A percentile compares a stretch with the other conserved stretches of the same genome.
phyloP scores from a whole-genome alignment of 2,888 invertebrate species.

The Parnassius orleans region DNA sequence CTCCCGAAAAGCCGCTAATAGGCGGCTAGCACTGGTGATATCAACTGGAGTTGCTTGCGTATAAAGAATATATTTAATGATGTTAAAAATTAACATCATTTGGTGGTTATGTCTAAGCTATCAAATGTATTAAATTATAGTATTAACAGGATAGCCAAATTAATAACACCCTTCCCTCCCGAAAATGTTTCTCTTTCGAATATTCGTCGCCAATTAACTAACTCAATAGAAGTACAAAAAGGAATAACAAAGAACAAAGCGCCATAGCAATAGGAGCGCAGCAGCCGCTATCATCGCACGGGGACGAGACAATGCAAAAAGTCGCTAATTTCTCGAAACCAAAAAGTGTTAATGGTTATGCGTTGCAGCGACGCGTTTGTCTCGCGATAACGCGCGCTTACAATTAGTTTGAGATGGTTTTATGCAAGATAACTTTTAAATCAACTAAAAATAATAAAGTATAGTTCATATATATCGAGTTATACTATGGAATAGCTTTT shows the following conservation, averaged over 20 bases:
- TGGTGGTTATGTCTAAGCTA: no score
- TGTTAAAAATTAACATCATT: no score
- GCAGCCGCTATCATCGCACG: constrained; percentile 33
- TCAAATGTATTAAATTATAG: background rate
- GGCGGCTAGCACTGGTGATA: no score
- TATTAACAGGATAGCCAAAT: background rate
- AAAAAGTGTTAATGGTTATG: constrained; percentile 80
- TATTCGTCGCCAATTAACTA: constrained; percentile 18
- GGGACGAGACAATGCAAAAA: constrained; percentile 75
- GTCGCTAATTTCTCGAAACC: constrained; percentile 79
- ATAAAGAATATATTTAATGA: no score
- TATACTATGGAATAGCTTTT: no score
- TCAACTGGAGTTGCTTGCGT: no score
- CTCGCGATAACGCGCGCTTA: constrained; percentile 80
- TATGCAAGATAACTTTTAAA: constrained; percentile 38
- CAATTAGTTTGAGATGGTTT: constrained; percentile 68
- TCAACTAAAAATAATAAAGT: no score
- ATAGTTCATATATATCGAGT: no score
- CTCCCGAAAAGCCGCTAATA: no score
- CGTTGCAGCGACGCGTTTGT: constrained; percentile 78
- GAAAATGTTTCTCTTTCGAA: constrained; percentile 9
- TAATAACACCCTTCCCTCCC: background rate
- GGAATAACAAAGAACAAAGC: constrained; percentile 35
- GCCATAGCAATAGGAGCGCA: constrained; percentile 26
- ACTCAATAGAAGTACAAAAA: constrained; percentile 24